These are phyloP conservation scores for Scalopus aquaticus DNA, from an alignment of 2,113 vertebrate genomes.

Conservation along the genomic window DNA sequence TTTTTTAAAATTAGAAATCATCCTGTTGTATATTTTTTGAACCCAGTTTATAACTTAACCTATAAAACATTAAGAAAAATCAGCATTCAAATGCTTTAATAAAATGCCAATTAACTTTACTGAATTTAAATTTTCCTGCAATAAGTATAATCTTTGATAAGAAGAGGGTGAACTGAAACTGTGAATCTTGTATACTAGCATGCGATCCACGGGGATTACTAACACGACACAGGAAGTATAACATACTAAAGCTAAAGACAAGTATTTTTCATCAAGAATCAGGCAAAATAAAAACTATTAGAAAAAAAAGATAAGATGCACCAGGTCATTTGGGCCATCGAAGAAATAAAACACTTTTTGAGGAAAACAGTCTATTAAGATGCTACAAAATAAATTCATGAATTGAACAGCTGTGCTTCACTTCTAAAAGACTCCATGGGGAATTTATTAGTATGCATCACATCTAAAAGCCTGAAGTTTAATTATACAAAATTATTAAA, in stretches of 20 bases:
- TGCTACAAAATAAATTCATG: conserved; percentile 68
- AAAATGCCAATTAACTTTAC: not conserved
- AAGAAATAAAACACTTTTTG: conserved; percentile 43
- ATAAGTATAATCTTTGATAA: not conserved
- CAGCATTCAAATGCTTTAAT: not conserved
- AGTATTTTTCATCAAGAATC: not conserved
- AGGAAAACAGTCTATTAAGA: conserved; percentile 53
- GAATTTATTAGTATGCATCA: conserved; percentile 72
- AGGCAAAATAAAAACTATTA: not conserved
- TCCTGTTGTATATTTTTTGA: conserved; percentile 17
- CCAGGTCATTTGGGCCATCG: conserved; percentile 43
- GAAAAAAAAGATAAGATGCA: conserved; percentile 34
- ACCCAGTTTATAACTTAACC: conserved; percentile 42
- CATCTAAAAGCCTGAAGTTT: conserved; percentile 66
- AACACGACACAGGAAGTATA: not conserved
- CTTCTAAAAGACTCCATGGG: conserved; percentile 62
- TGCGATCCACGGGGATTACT: not conserved
- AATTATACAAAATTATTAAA: conserved; percentile 71
- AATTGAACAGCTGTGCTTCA: conserved; percentile 68
- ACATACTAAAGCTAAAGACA: not conserved
- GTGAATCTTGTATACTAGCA: not conserved
- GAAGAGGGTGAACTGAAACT: not conserved
- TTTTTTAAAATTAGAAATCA: conserved; percentile 47
- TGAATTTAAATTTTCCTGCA: not conserved
- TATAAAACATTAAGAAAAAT: conserved; percentile 12